phyloP scores from a whole-genome alignment of 2,888 invertebrate species.

The Caenorhabditis panamensis region DNA sequence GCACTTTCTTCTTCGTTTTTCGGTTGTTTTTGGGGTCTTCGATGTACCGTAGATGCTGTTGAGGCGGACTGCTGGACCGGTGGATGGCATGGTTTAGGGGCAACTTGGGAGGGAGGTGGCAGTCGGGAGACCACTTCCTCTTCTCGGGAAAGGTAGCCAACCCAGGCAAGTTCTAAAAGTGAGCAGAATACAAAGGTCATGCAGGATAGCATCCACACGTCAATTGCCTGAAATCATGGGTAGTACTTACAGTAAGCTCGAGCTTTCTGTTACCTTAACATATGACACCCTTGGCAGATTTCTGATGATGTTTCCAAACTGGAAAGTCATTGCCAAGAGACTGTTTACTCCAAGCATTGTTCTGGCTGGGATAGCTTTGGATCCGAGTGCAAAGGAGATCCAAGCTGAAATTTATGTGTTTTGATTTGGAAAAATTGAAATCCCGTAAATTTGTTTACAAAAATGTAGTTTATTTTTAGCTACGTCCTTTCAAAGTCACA shows the following conservation, averaged over 20 bases:
- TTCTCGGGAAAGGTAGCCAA: conserved; percentile 79
- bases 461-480: too few species aligned
- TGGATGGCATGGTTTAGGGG: conserved; percentile 52
- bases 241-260: too few species aligned
- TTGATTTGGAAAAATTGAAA: too few species aligned
- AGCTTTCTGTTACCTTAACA: too few species aligned
- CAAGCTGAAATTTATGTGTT: too few species aligned
- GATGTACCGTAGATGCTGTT: conserved; percentile 3
- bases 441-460: too few species aligned
- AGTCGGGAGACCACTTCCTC: conserved; percentile 14
- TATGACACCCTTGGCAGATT: conserved; percentile 80
- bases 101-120: conserved; percentile 33
- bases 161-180: conserved; percentile 79
- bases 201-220: conserved; percentile 81
- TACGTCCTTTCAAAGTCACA: too few species aligned
- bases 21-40: conserved; percentile 43
- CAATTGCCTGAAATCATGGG: conserved; percentile 73
- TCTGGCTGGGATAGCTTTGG: conserved; percentile 80
- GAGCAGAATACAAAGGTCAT: conserved; percentile 81
- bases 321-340: conserved; percentile 79
- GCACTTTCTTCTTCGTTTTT: conserved; percentile 67
- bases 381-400: conserved; percentile 81
- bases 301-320: conserved; percentile 81
- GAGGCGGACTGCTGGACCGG: conserved; percentile 41
- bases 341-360: conserved; percentile 81